Percentiles rank a stretch among this genome's conserved stretches.
Conservation (phyloP, 2,797 vertebrate species). For the Syngnathus rostellatus region DNA sequence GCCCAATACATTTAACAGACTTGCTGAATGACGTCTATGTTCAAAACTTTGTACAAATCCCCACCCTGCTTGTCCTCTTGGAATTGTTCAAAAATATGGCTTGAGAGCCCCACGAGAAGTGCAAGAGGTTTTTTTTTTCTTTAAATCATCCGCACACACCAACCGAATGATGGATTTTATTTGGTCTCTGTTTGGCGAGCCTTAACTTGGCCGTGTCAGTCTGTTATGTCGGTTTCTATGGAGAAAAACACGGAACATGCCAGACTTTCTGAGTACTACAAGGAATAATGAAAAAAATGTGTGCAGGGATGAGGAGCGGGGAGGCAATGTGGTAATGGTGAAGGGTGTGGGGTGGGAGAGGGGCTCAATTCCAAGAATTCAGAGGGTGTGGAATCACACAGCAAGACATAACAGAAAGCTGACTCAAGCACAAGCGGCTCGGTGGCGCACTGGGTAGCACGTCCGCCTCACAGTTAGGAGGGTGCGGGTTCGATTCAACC, state of each 20-base stretch:
- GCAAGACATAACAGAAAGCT: conserved; percentile 33
- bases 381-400: conserved; percentile 60
- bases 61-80: conserved; percentile 25
- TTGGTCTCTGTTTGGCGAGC: conserved; percentile 74
- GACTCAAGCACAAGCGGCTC: no score
- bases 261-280: conserved; percentile 66
- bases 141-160: conserved; percentile 31
- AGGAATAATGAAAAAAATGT: conserved; percentile 51
- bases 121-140: not conserved
- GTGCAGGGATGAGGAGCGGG: conserved; percentile 32
- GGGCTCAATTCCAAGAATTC: conserved; percentile 69
- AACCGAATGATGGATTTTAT: conserved; percentile 65
- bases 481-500: no score
- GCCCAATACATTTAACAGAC: conserved; percentile 15
- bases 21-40: conserved; percentile 43
- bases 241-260: conserved; percentile 75
- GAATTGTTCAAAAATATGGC: conserved; percentile 42
- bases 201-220: conserved; percentile 62
- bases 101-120: conserved; percentile 26
- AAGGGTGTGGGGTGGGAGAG: conserved; percentile 67
- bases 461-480: no score
- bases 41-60: conserved; percentile 32
- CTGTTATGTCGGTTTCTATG: conserved; percentile 97
- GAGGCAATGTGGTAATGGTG: conserved; percentile 24
- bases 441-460: no score